Conservation (phyloP, 2,797 vertebrate species). For the Sphenopsis melanotis region DNA sequence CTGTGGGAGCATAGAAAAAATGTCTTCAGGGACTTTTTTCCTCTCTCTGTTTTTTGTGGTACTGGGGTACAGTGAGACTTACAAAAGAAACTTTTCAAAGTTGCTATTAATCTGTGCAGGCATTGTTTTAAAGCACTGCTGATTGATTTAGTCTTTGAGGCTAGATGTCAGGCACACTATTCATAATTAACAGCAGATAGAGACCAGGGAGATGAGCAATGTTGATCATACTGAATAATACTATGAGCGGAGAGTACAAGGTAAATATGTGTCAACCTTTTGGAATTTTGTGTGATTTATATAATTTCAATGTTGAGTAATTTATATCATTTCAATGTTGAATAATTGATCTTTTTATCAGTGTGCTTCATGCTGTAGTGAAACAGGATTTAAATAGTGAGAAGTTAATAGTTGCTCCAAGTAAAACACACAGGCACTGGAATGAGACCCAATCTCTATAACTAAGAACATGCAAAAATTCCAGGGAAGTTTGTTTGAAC, state of each 20-base stretch:
- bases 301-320: background rate
- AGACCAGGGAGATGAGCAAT: background rate
- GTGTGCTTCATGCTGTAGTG: background rate
- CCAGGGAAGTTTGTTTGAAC: background rate
- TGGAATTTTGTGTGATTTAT: conserved; percentile 26
- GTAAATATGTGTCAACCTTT: conserved; percentile 12
- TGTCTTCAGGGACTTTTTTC: background rate
- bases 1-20: background rate
- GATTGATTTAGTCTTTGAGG: conserved; percentile 9
- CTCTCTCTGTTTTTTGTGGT: background rate
- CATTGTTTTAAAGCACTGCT: background rate
- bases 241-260: background rate
- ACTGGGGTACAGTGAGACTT: background rate
- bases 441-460: background rate
- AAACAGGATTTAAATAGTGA: background rate
- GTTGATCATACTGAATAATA: background rate
- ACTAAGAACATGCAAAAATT: background rate
- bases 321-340: background rate
- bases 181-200: background rate
- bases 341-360: background rate
- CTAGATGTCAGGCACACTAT: background rate
- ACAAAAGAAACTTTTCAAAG: background rate
- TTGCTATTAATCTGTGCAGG: background rate
- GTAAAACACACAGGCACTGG: background rate
- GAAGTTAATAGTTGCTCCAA: background rate